Evolutionary conservation across 2,888 invertebrate genomes (phyloP).

Genomic region (Ariolimax columbianus): DNA sequence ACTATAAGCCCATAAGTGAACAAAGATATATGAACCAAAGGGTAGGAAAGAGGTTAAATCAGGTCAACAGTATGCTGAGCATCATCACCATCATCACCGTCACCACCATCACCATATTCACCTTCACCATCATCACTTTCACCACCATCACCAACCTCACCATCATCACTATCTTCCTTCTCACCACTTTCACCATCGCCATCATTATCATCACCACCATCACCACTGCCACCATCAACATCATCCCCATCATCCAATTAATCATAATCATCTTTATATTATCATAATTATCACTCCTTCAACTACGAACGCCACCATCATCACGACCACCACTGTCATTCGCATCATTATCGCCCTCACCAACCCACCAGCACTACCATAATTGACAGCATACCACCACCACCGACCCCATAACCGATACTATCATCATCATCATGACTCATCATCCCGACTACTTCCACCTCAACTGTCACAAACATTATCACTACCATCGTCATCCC

Average conservation of each 20-base stretch:
- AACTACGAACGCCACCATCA: background rate
- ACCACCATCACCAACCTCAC: background rate
- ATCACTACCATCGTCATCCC: too few species aligned
- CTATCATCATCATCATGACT: background rate
- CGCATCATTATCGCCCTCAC: background rate
- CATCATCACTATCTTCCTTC: background rate
- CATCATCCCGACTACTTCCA: background rate
- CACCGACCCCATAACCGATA: background rate
- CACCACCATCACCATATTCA: slow-evolving; percentile 25
- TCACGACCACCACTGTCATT: background rate
- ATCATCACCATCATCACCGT: background rate
- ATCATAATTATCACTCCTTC: too few species aligned
- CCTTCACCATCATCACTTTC: too few species aligned
- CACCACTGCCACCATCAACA: background rate
- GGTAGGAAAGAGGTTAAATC: too few species aligned
- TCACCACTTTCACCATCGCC: background rate
- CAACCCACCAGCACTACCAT: background rate
- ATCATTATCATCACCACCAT: background rate
- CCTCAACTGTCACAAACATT: too few species aligned
- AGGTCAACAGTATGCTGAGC: too few species aligned
- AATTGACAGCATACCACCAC: background rate
- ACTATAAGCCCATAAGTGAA: too few species aligned
- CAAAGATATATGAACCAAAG: too few species aligned
- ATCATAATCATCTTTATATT: slow-evolving; percentile 22
- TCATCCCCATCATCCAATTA: too few species aligned